Conservation (phyloP, 92 coral and sea anemone species). For the Ricordea florida region DNA sequence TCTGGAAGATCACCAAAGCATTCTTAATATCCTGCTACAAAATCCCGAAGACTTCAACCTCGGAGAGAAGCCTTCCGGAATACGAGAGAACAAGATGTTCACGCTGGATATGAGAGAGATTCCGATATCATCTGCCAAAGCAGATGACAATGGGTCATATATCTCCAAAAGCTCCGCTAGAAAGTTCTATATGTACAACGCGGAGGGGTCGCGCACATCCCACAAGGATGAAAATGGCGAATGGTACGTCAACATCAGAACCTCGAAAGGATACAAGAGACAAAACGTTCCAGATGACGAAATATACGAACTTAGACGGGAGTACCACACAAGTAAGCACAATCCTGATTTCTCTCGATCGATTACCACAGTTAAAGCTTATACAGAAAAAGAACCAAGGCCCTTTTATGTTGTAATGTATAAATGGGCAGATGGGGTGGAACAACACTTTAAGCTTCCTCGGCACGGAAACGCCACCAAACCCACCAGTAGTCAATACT, state of each 20-base stretch:
- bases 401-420: conserved; percentile 37
- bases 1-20: conserved; percentile 1
- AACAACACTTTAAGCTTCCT: conserved; percentile 31
- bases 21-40: conserved; percentile 34
- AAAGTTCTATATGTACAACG: conserved; percentile 20
- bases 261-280: conserved; percentile 23
- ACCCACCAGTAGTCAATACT: conserved; percentile 45
- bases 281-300: conserved; percentile 34
- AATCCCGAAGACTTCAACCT: conserved; percentile 44
- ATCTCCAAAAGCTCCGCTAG: conserved; percentile 23
- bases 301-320: conserved; percentile 43
- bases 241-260: conserved; percentile 29
- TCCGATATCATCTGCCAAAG: conserved; percentile 46
- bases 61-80: conserved; percentile 38
- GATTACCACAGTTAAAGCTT: conserved; percentile 37
- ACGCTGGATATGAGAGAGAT: conserved; percentile 47
- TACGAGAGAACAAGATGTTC: conserved; percentile 37
- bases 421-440: conserved; percentile 54
- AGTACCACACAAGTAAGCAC: conserved; percentile 51
- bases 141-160: conserved; percentile 53
- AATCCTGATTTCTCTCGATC: conserved; percentile 49
- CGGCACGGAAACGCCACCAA: conserved; percentile 57
- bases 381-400: conserved; percentile 4
- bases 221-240: conserved; percentile 51
- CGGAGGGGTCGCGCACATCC: conserved; percentile 33